A percentile compares a stretch with the other conserved stretches of the same genome.
Evolutionary conservation across 2,888 invertebrate genomes (phyloP).

Genomic region (Diaphora mendica): DNA sequence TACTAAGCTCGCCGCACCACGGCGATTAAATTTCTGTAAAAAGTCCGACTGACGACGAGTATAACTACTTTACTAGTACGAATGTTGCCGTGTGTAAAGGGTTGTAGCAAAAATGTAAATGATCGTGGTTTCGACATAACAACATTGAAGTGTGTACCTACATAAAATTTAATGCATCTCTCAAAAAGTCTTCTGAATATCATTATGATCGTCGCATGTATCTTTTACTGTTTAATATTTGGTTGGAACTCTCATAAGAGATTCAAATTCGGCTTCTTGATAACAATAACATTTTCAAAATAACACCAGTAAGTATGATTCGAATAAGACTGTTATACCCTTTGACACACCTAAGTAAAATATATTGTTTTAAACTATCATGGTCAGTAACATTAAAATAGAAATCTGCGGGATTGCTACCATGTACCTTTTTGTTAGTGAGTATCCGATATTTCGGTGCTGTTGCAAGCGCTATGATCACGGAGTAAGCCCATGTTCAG

Average conservation of each 20-base stretch:
- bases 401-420: too few species aligned
- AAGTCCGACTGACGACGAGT: slow-evolving; percentile 40
- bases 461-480: too few species aligned
- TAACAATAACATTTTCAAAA: too few species aligned
- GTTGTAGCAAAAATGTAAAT: slow-evolving; percentile 39
- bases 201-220: neutral
- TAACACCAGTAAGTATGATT: too few species aligned
- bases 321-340: too few species aligned
- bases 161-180: neutral
- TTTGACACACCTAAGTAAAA: too few species aligned
- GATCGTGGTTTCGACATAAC: slow-evolving; percentile 20
- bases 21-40: slow-evolving; percentile 33
- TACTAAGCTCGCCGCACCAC: neutral
- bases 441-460: too few species aligned
- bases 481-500: too few species aligned
- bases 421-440: too few species aligned
- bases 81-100: slow-evolving; percentile 33
- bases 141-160: neutral
- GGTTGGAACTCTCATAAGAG: neutral
- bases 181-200: neutral
- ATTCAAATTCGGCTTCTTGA: neutral
- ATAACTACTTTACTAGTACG: slow-evolving; percentile 10
- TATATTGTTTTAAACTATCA: too few species aligned
- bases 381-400: too few species aligned
- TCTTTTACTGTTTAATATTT: neutral